These are phyloP conservation scores for Ptiloglossa arizonensis DNA, from an alignment of 1,140 invertebrate species.

Conservation along the genomic window DNA sequence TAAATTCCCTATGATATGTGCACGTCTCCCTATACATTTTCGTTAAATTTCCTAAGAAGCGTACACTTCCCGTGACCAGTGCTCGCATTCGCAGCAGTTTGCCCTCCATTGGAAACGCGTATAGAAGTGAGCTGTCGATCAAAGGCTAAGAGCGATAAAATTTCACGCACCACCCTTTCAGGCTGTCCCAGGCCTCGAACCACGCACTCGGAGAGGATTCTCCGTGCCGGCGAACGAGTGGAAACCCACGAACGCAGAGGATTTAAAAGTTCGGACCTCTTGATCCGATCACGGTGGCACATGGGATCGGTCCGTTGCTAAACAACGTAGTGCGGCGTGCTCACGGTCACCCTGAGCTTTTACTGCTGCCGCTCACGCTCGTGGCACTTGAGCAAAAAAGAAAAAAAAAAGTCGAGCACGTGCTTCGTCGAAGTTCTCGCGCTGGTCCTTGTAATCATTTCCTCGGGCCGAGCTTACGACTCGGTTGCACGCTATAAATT, in stretches of 20 bases:
- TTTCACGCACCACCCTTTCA: no score
- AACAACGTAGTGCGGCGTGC: slow-evolving; percentile 40
- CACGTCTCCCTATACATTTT: no score
- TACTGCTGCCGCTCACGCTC: neutral
- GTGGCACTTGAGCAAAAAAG: neutral
- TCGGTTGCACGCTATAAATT: neutral
- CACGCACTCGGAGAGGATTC: no score
- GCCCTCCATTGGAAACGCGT: no score
- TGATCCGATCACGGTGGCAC: slow-evolving; percentile 53
- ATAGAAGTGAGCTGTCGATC: no score
- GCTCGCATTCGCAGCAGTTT: no score
- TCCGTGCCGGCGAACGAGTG: no score
- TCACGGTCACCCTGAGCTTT: slow-evolving; percentile 16
- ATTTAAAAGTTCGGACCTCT: slow-evolving; percentile 43
- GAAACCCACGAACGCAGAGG: slow-evolving; percentile 12
- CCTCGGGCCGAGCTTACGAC: slow-evolving; percentile 13
- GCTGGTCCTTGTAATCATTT: slow-evolving; percentile 15
- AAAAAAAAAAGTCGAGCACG: neutral
- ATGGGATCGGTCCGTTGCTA: slow-evolving; percentile 35
- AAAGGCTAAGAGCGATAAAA: no score
- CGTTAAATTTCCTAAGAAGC: no score
- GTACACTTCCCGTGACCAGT: no score
- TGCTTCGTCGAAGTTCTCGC: neutral
- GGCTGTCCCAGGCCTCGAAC: no score
- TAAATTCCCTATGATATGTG: no score